phyloP scores from a whole-genome alignment of 2,113 vertebrate species.

The Oncorhynchus nerka region DNA sequence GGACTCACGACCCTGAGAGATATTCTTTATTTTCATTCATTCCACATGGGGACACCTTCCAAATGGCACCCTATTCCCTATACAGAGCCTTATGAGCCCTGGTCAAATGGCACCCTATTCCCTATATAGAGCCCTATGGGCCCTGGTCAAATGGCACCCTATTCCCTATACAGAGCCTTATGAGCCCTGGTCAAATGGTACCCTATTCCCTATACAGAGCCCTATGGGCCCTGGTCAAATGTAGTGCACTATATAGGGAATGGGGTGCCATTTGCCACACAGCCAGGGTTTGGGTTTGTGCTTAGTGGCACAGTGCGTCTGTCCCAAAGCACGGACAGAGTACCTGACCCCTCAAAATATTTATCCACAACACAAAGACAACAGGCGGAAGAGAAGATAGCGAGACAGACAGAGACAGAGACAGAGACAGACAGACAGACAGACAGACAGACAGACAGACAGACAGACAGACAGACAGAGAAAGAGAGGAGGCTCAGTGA shows the following conservation, averaged over 20 bases:
- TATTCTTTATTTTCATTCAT: conserved; percentile 47
- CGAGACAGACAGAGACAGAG: conserved; percentile 9
- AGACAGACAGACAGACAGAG: neutral
- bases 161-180: too few relatives aligned
- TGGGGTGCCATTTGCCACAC: too few relatives aligned
- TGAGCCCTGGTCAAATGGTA: too few relatives aligned
- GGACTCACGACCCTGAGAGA: conserved; percentile 36
- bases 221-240: too few relatives aligned
- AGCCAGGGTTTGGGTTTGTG: conserved; percentile 45
- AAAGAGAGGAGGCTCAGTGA: neutral
- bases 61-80: too few relatives aligned
- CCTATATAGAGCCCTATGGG: too few relatives aligned
- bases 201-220: too few relatives aligned
- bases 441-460: neutral
- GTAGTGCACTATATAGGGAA: too few relatives aligned
- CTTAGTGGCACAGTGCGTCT: conserved; percentile 26
- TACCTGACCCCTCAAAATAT: conserved; percentile 67
- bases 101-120: too few relatives aligned
- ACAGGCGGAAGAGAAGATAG: neutral
- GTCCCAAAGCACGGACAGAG: conserved; percentile 46
- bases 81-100: too few relatives aligned
- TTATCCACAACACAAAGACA: conserved; percentile 59
- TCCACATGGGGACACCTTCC: conserved; percentile 14
- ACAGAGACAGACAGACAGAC: conserved; percentile 1
- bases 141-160: too few relatives aligned